Conservation (phyloP, 2,888 invertebrate species). For the Augiades crinisus region DNA sequence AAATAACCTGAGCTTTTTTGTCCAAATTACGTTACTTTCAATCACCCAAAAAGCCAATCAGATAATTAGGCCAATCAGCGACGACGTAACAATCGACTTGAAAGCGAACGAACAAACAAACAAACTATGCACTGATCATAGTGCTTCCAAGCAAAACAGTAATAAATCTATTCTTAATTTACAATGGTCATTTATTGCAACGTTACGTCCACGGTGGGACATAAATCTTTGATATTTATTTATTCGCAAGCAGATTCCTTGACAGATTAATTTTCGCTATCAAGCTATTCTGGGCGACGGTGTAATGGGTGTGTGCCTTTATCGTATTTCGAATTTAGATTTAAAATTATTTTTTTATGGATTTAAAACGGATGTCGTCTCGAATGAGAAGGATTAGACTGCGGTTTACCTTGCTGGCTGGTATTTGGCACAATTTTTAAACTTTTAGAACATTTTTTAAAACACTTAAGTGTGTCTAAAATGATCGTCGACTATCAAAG, state of each 20-base stretch:
- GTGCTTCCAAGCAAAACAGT: constrained; percentile 48
- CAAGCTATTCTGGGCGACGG: constrained; percentile 25
- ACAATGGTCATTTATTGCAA: constrained; percentile 44
- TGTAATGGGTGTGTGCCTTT: constrained; percentile 28
- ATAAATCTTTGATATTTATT: constrained; percentile 39
- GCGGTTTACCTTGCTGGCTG: no score
- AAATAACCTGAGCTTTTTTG: no score
- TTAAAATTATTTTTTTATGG: no score
- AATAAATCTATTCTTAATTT: constrained; percentile 58
- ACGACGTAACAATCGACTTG: not conserved
- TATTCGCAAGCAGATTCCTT: constrained; percentile 29
- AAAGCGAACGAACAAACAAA: constrained; percentile 21
- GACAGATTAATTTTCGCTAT: constrained; percentile 32
- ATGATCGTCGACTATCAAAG: no score
- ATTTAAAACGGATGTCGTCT: no score
- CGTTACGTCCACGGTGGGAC: constrained; percentile 32
- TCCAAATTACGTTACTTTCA: no score
- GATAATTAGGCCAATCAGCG: not conserved
- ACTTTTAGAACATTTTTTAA: no score
- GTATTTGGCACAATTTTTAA: no score
- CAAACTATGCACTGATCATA: constrained; percentile 21
- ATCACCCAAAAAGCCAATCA: not conserved
- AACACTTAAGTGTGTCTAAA: no score
- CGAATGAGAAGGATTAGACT: no score
- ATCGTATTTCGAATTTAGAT: not conserved